phyloP scores from a whole-genome alignment of 2,113 vertebrate genomes.

The Corythaixoides concolor region DNA sequence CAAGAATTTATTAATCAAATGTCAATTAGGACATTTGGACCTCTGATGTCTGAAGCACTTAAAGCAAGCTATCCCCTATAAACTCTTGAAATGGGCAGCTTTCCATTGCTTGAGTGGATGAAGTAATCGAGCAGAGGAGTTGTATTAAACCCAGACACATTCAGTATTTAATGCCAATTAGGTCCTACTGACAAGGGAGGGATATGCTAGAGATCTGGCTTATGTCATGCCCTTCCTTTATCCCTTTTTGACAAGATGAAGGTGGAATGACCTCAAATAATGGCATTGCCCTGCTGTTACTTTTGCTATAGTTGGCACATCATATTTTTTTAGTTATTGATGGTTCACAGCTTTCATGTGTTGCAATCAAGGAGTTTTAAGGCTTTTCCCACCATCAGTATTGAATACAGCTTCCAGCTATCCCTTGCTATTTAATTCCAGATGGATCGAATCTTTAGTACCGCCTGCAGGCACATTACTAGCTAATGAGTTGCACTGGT shows the following conservation, averaged over 20 bases:
- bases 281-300: conserved; percentile 37
- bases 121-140: conserved; percentile 30
- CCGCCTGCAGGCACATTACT: conserved; percentile 61
- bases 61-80: background rate
- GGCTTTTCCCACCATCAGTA: conserved; percentile 61
- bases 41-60: background rate
- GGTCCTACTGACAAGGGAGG: conserved; percentile 52
- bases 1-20: background rate
- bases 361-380: conserved; percentile 67
- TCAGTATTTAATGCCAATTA: conserved; percentile 61
- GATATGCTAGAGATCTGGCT: conserved; percentile 47
- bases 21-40: background rate
- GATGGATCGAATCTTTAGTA: conserved; percentile 62
- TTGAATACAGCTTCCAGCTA: conserved; percentile 64
- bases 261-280: conserved; percentile 63
- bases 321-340: conserved; percentile 65
- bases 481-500: conserved; percentile 61
- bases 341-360: conserved; percentile 68
- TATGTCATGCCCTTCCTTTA: conserved; percentile 47
- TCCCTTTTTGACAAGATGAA: conserved; percentile 42
- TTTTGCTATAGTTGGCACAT: conserved; percentile 58
- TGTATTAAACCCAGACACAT: conserved; percentile 61
- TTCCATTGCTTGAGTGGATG: conserved; percentile 33
- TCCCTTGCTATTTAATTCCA: conserved; percentile 65
- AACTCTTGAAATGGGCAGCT: conserved; percentile 16